Conservation (phyloP, 2,888 invertebrate species). For the Drosophila atripex region DNA sequence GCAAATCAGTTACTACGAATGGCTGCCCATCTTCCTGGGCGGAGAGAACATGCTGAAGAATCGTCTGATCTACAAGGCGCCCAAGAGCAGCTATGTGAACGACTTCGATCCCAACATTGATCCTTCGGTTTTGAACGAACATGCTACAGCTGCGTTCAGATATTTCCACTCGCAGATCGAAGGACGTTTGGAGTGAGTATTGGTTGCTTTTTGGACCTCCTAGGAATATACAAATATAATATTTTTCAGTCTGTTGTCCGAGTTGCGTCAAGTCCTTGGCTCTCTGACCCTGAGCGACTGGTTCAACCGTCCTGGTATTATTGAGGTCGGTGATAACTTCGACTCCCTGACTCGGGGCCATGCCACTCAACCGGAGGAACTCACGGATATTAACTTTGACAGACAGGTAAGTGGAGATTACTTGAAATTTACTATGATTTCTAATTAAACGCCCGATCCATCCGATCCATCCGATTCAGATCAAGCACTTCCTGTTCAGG, state of each 20-base stretch:
- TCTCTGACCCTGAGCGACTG: slow-evolving; percentile 85
- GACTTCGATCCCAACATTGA: slow-evolving; percentile 85
- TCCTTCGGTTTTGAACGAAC: slow-evolving; percentile 86
- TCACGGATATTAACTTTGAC: slow-evolving; percentile 91
- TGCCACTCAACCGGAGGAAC: slow-evolving; percentile 90
- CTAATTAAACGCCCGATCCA: slow-evolving; percentile 15
- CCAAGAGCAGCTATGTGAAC: slow-evolving; percentile 82
- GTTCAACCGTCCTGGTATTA: slow-evolving; percentile 85
- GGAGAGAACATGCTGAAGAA: slow-evolving; percentile 84
- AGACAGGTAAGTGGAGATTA: slow-evolving; percentile 65
- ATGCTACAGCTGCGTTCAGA: slow-evolving; percentile 88
- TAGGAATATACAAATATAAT: no score
- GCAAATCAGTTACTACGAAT: slow-evolving; percentile 85
- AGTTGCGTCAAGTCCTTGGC: slow-evolving; percentile 83
- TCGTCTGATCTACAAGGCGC: slow-evolving; percentile 81
- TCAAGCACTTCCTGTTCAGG: slow-evolving; percentile 88
- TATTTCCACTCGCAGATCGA: slow-evolving; percentile 87
- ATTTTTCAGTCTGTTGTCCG: slow-evolving; percentile 83
- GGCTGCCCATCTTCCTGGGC: slow-evolving; percentile 85
- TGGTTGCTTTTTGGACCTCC: no score
- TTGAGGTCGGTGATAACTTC: slow-evolving; percentile 86
- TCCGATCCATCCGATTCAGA: slow-evolving; percentile 85
- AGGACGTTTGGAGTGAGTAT: slow-evolving; percentile 84
- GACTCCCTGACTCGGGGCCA: slow-evolving; percentile 91
- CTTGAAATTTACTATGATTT: no score